Conservation (phyloP, 2,113 vertebrate genomes). For the Menidia beryllina region DNA sequence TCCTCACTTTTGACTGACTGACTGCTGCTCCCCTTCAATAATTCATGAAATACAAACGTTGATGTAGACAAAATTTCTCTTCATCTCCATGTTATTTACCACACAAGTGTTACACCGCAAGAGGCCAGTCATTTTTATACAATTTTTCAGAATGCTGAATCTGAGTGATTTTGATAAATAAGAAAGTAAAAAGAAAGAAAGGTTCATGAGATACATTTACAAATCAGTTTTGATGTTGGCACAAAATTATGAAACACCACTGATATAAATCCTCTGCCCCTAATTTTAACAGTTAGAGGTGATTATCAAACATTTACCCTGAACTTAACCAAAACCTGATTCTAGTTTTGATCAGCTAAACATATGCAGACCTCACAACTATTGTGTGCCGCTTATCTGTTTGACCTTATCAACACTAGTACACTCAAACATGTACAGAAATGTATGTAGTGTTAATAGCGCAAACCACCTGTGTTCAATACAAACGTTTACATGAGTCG, state of each 20-base stretch:
- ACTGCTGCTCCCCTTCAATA: conserved; percentile 56
- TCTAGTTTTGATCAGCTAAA: not conserved
- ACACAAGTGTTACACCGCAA: not conserved
- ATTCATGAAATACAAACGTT: conserved; percentile 44
- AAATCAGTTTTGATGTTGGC: not conserved
- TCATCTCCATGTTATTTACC: conserved; percentile 4
- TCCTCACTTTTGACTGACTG: conserved; percentile 45
- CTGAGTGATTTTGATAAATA: not conserved
- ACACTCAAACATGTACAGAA: too few relatives aligned
- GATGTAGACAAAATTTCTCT: conserved; percentile 5
- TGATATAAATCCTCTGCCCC: not conserved
- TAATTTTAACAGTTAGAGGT: not conserved
- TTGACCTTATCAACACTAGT: too few relatives aligned
- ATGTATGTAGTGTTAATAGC: too few relatives aligned
- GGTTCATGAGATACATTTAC: not conserved
- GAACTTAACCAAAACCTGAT: not conserved
- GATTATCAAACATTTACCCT: not conserved
- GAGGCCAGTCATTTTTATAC: not conserved
- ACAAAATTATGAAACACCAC: not conserved
- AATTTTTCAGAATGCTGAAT: not conserved
- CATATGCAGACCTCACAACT: too few relatives aligned
- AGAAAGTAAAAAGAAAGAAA: not conserved
- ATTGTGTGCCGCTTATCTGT: too few relatives aligned
- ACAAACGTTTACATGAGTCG: not conserved
- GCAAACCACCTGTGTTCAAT: not conserved